Evolutionary conservation across 2,888 invertebrate species (phyloP).

Genomic region (Amphimallon solstitiale): DNA sequence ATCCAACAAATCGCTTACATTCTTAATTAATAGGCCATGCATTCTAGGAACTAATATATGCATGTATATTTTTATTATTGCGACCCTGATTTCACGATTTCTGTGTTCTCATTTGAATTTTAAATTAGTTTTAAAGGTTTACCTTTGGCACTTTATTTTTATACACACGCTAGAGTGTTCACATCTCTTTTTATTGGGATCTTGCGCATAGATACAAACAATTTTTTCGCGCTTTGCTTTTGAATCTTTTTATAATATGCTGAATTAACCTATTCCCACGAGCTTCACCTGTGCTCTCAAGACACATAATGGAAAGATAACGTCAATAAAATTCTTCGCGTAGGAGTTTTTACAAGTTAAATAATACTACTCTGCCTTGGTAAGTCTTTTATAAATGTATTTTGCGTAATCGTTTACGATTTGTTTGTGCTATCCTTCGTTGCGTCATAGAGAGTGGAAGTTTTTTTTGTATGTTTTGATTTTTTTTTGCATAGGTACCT

Average conservation of each 20-base stretch:
- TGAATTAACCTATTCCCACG: neutral
- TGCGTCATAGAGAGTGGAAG: neutral
- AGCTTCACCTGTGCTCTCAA: neutral
- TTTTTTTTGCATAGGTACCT: neutral
- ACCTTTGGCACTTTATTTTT: neutral
- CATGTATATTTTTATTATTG: neutral
- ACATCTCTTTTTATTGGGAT: constrained; percentile 9
- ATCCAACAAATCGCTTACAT: neutral
- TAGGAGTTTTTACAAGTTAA: neutral
- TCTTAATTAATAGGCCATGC: constrained; percentile 8
- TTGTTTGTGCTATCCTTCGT: neutral
- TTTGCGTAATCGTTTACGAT: constrained; percentile 11
- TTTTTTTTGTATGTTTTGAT: constrained; percentile 1
- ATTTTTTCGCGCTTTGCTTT: constrained; percentile 12
- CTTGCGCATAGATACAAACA: neutral
- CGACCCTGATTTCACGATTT: constrained; percentile 5
- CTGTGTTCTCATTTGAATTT: constrained; percentile 10
- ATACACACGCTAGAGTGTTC: neutral
- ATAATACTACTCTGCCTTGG: neutral
- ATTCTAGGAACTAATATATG: neutral
- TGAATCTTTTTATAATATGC: neutral
- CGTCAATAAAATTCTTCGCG: neutral
- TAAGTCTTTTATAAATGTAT: constrained; percentile 12
- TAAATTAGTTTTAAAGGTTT: neutral
- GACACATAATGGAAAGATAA: neutral